Evolutionary conservation across 2,888 invertebrate genomes (phyloP).

Genomic region (Nesidiocoris tenuis): DNA sequence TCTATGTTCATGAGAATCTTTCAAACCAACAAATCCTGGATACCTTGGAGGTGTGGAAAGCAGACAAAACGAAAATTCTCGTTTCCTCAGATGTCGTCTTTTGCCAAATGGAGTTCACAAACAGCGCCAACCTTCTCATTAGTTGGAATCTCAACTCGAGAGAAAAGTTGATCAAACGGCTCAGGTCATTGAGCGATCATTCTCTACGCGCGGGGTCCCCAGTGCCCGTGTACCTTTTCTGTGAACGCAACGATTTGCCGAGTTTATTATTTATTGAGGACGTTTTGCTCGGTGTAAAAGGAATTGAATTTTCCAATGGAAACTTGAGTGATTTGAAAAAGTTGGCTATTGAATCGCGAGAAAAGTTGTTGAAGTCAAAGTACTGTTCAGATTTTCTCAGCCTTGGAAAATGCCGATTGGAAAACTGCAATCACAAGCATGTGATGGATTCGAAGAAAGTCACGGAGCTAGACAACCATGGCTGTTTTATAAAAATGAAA

Average conservation of each 20-base stretch:
- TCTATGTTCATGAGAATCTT: not conserved
- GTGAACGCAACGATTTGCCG: not conserved
- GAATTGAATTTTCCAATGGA: not conserved
- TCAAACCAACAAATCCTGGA: not conserved
- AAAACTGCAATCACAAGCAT: not conserved
- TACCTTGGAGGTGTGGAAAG: not conserved
- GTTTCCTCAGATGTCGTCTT: not conserved
- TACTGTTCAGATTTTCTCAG: not conserved
- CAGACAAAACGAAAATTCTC: not conserved
- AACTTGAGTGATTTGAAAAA: not conserved
- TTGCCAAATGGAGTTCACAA: not conserved
- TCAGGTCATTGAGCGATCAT: not conserved
- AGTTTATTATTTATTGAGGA: not conserved
- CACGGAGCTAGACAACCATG: no score
- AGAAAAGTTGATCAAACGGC: not conserved
- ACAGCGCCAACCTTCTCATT: not conserved
- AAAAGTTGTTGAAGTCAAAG: not conserved
- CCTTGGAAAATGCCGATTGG: not conserved
- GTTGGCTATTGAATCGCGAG: not conserved
- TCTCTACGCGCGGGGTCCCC: not conserved
- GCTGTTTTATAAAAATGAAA: not conserved
- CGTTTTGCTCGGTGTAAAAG: not conserved
- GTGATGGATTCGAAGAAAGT: not conserved
- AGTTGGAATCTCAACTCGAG: slow-evolving; percentile 3
- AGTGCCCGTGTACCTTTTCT: not conserved